These are phyloP conservation scores for Coptotermes formosanus DNA, from an alignment of 1,140 invertebrate species.

Conservation along the genomic window DNA sequence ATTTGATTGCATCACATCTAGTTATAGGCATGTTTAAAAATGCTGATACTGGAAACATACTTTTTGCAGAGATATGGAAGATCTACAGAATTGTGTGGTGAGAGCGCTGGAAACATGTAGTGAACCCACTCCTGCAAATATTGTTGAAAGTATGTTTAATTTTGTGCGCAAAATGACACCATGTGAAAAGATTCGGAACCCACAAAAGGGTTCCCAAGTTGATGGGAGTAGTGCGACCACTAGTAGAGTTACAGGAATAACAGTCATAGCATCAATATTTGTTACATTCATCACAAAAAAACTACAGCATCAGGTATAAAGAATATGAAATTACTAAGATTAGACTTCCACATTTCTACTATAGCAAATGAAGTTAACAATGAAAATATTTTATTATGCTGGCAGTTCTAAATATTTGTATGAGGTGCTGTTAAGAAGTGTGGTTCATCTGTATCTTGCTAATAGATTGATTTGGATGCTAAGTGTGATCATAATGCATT, in stretches of 20 bases:
- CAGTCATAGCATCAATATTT: background rate
- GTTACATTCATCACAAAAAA: background rate
- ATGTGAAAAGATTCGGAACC: slow-evolving; percentile 46
- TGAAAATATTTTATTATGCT: background rate
- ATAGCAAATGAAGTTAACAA: background rate
- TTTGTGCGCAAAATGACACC: slow-evolving; percentile 68
- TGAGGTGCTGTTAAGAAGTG: background rate
- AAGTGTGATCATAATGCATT: too few relatives aligned
- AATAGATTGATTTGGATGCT: too few relatives aligned
- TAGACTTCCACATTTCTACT: background rate
- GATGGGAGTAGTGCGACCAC: background rate
- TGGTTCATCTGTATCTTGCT: background rate
- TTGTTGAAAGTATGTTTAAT: slow-evolving; percentile 72
- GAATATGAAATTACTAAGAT: background rate
- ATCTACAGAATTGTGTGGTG: slow-evolving; percentile 63
- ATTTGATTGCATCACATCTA: too few relatives aligned
- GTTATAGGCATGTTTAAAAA: too few relatives aligned
- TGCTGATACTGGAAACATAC: too few relatives aligned
- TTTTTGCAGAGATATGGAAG: slow-evolving; percentile 55
- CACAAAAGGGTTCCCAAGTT: background rate
- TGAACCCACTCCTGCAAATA: slow-evolving; percentile 74
- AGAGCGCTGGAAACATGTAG: slow-evolving; percentile 62
- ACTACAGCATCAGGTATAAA: background rate
- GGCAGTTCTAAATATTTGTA: background rate
- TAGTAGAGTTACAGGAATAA: background rate